These are phyloP conservation scores for Phrynocephalus guinanensis DNA, from an alignment of 2,797 vertebrate species.

Conservation along the genomic window DNA sequence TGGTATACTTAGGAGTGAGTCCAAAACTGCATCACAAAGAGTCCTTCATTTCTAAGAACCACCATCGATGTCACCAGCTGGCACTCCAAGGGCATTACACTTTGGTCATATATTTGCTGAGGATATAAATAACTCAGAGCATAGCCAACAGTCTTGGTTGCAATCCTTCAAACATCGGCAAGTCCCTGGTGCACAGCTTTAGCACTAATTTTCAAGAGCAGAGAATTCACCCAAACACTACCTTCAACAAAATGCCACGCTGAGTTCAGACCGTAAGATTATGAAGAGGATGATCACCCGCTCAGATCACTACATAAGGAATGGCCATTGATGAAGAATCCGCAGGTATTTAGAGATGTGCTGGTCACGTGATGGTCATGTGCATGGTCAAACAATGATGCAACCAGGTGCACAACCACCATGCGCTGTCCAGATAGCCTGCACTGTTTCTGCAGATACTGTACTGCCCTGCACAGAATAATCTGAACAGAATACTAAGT, in stretches of 20 bases:
- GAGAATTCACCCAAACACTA: neutral
- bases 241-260: too few relatives aligned
- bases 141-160: neutral
- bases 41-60: neutral
- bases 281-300: too few relatives aligned
- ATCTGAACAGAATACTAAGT: neutral
- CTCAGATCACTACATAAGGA: too few relatives aligned
- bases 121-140: neutral
- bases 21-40: conserved; percentile 1
- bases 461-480: too few relatives aligned
- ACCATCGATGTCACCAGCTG: neutral
- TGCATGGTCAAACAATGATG: too few relatives aligned
- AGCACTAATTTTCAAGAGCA: neutral
- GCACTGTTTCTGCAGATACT: too few relatives aligned
- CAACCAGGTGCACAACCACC: too few relatives aligned
- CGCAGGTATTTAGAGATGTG: too few relatives aligned
- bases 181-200: neutral
- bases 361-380: too few relatives aligned
- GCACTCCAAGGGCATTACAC: neutral
- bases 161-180: neutral
- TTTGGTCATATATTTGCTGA: conserved; percentile 4
- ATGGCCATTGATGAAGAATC: too few relatives aligned
- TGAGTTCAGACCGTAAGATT: too few relatives aligned
- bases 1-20: neutral
- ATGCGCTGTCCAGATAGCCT: too few relatives aligned